Base-by-base conservation (phyloP, 2,113 vertebrate species). In the Xenus cinereus region DNA sequence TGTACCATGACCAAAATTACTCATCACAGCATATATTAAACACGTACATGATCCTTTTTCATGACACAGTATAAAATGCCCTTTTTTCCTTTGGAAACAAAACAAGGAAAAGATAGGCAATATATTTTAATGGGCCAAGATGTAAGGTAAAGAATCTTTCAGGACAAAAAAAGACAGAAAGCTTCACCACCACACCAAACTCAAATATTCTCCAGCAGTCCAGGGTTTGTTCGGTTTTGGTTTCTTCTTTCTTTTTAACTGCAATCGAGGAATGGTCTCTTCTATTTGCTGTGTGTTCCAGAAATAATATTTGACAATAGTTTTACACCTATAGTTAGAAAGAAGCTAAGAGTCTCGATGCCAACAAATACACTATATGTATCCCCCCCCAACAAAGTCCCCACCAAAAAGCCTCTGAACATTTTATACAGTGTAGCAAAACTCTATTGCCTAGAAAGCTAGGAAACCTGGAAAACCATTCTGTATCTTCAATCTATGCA, bases 1-100 rank as follows among this genome's bases (percentile, higher is more conserved):
- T 96, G 91, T 86, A 91, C 79, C 90, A 79, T 92, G 87, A 95
- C 71, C 45, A 33, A 69, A 96, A 91, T 95, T 91, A 97, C 82
- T 97, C 96, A 91, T 95, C 92, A 93, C 80, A 88, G 90, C 82
- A 95, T 84, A 87, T 77, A 96, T 89, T 94, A 96, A 97, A 91
- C 84, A 92, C 63, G 56, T 86, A 84, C 21, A 5, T 89, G 84
- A 97, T 89, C 41, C 71, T 94, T 96, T 93, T 80, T 51, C 77
- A 89, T 64, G 68, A 93, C 30, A 84, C 50, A 85, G 64, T 39
- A 81, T 68, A 73, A 86, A 90, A 74, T 68, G n/a, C 2, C 1
- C 6, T 23, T n/a, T 57, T 43, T 57, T 37, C 84, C 26, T 93
- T 66, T 33, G 32, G 74, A 96, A 92, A 80, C 54, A 77, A 82